Evolutionary conservation across 2,888 invertebrate genomes (phyloP).

Genomic region (Gastracanthus pulcherrimus): DNA sequence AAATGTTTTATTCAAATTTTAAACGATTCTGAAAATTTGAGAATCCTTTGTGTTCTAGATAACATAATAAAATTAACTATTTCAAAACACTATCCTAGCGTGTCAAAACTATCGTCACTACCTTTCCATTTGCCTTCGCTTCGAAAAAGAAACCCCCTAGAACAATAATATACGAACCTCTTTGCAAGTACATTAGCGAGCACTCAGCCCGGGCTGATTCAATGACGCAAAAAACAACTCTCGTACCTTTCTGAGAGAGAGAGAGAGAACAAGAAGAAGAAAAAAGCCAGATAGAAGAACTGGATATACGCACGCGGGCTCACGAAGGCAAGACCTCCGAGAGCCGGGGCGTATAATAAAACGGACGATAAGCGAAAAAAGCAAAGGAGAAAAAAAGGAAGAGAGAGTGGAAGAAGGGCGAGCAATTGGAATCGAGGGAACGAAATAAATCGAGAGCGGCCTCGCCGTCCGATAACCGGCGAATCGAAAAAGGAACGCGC

Average conservation of each 20-base stretch:
- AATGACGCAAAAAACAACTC: neutral
- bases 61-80: no score
- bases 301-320: neutral
- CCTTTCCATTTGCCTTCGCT: neutral
- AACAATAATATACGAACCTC: neutral
- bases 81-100: no score
- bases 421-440: conserved; percentile 44
- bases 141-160: neutral
- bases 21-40: no score
- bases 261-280: neutral
- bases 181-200: neutral
- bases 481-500: conserved; percentile 51
- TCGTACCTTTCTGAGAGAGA: neutral
- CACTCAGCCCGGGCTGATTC: no score
- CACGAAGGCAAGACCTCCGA: neutral
- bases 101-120: no score
- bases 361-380: neutral
- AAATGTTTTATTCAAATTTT: no score
- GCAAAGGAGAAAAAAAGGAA: neutral
- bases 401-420: neutral
- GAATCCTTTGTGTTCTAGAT: no score
- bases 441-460: conserved; percentile 49
- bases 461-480: conserved; percentile 39
- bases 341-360: neutral
- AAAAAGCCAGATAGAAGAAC: neutral